Percentiles rank a stretch among this genome's conserved stretches.
These are phyloP conservation scores for Anas platyrhynchos DNA, from an alignment of 2,113 vertebrate genomes.

Conservation along the genomic window DNA sequence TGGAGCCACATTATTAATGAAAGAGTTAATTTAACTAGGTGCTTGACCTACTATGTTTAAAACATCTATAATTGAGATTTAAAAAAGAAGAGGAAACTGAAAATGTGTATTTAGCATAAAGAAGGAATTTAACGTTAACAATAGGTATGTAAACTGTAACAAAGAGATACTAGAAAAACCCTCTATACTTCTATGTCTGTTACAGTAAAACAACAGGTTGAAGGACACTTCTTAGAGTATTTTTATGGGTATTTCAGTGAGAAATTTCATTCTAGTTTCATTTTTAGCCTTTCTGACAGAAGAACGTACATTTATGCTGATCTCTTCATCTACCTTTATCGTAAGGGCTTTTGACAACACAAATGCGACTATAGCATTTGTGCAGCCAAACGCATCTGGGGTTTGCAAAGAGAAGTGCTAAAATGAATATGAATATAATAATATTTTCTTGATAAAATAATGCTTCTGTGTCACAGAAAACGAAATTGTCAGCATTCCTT, in stretches of 20 bases:
- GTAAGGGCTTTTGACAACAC: background rate
- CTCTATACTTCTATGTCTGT: rapidly evolving
- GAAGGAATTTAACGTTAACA: background rate
- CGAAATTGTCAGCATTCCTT: slow-evolving; percentile 64
- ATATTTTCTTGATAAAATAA: slow-evolving; percentile 73
- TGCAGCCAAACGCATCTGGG: background rate
- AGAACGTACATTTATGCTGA: background rate
- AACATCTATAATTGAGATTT: background rate
- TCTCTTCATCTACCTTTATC: background rate
- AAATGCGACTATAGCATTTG: background rate
- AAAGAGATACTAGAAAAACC: background rate
- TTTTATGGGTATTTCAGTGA: background rate
- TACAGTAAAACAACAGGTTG: background rate
- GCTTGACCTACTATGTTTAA: slow-evolving; percentile 13
- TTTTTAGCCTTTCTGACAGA: background rate
- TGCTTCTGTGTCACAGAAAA: slow-evolving; percentile 52
- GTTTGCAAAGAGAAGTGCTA: background rate
- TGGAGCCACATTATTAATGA: slow-evolving; percentile 53
- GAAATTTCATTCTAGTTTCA: background rate
- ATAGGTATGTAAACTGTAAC: background rate
- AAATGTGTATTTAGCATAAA: background rate
- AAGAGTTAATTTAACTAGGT: slow-evolving; percentile 77
- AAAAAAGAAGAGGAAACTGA: background rate
- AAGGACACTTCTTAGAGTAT: background rate
- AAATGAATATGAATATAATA: slow-evolving; percentile 49